Conservation (phyloP, 2,113 vertebrate genomes). For the Platysternon megacephalum region DNA sequence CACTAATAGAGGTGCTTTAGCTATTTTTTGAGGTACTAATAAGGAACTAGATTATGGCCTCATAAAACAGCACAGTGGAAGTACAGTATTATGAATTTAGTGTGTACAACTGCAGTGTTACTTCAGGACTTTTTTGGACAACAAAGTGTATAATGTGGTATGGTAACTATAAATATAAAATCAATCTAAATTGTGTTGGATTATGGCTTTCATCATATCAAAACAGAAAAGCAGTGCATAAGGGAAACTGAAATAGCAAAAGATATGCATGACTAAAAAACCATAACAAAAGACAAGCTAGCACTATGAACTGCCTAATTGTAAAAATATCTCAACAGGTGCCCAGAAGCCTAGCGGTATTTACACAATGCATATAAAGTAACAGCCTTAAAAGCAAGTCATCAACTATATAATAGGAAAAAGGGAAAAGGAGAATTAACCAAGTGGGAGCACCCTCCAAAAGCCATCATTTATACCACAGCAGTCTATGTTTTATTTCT, state of each 20-base stretch:
- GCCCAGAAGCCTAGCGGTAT: not conserved
- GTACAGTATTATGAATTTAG: slow-evolving; percentile 60
- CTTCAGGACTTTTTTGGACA: slow-evolving; percentile 1
- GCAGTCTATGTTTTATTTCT: not conserved
- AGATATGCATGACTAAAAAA: not conserved
- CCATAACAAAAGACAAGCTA: slow-evolving; percentile 13
- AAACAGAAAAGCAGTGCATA: not conserved
- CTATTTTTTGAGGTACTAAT: slow-evolving; percentile 73
- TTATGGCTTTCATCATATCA: slow-evolving; percentile 22
- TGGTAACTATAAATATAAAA: slow-evolving; percentile 56
- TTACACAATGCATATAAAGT: slow-evolving; percentile 4
- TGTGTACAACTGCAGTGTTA: slow-evolving; percentile 20
- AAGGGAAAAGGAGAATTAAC: slow-evolving; percentile 11
- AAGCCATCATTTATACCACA: slow-evolving; percentile 21
- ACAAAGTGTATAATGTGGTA: slow-evolving; percentile 8
- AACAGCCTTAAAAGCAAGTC: slow-evolving; percentile 30
- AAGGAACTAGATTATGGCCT: slow-evolving; percentile 72
- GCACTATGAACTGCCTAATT: not conserved
- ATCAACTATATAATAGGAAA: not conserved
- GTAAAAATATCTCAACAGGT: slow-evolving; percentile 26
- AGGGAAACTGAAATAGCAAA: slow-evolving; percentile 6
- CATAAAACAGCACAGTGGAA: slow-evolving; percentile 69
- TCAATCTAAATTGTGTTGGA: slow-evolving; percentile 64
- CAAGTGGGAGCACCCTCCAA: not conserved
- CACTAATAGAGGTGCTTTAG: slow-evolving; percentile 46